Percentiles rank a stretch among this genome's conserved stretches.
phyloP scores from a whole-genome alignment of 2,113 vertebrate species.

The Caranx melampygus region DNA sequence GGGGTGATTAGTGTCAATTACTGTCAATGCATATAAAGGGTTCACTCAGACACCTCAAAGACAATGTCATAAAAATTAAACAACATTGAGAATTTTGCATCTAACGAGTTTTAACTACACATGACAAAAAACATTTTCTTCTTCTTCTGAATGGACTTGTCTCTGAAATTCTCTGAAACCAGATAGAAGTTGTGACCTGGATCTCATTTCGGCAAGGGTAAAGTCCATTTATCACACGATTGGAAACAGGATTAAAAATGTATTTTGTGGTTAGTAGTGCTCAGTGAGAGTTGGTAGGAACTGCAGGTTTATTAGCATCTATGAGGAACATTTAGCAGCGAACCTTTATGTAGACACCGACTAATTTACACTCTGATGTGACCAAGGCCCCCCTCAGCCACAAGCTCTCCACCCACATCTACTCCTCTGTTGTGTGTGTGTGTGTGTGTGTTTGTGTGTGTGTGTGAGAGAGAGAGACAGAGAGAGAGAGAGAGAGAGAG shows the following conservation, averaged over 20 bases:
- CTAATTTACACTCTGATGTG: slow-evolving; percentile 74
- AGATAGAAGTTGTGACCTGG: no score
- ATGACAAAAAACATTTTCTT: neutral
- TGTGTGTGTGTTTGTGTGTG: neutral
- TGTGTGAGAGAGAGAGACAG: neutral
- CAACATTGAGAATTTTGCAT: neutral
- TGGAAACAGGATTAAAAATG: neutral
- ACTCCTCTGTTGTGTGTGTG: neutral
- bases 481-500: no score
- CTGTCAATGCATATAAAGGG: neutral
- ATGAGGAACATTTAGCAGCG: slow-evolving; percentile 71
- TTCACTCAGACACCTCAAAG: neutral
- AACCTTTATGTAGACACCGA: slow-evolving; percentile 50
- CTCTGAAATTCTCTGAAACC: neutral
- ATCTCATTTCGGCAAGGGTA: neutral
- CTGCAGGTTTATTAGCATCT: slow-evolving; percentile 59
- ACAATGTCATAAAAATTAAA: neutral
- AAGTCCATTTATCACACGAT: neutral
- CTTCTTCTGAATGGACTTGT: neutral
- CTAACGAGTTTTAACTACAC: neutral
- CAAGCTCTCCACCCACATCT: neutral
- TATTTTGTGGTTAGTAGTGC: neutral
- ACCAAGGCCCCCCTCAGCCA: slow-evolving; percentile 15
- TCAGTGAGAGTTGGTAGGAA: slow-evolving; percentile 25
- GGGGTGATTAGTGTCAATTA: neutral